Evolutionary conservation across 2,113 vertebrate genomes (phyloP), one percentile per base, ranked within the genome.

Genomic region (Planiliza haematocheilus): DNA sequence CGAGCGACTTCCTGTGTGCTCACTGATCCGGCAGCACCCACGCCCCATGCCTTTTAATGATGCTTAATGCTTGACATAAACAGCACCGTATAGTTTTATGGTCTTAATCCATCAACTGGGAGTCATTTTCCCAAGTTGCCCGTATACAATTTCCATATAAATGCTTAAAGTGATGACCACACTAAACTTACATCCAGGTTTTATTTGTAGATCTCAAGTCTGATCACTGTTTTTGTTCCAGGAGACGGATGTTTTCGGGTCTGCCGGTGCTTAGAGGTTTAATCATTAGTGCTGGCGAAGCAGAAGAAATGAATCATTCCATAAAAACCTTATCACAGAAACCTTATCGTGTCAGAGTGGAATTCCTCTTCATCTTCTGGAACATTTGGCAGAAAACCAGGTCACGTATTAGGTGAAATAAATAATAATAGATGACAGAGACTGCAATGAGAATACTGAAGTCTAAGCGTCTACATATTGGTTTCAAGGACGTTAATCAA

Each of bases 41-140:
- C 10, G 12, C 12, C 45, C 45, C 11, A 20, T 18, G 41, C 49
- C 63, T 64, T 66, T 67, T 51, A 62, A 48, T 67, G 30, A 69
- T 1, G 14, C 42, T 41, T 46, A 14, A 51, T 30, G 24, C 37
- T 70, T 61, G 70, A 77, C 9, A 64, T 17, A 59, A 77, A 67
- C 65, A 64, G 14, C 20, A 24, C 37, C 59, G 58, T 41, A 81
- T 50, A 60, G 48, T 64, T 85, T 87, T 75, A 81, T 70, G 43
- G 34, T 42, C 42, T 12, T 12, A 41, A 52, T 58, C 52, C 48
- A 70, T 86, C 70, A 68, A 18, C 21, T 57, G 8, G 48, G 20
- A 60, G 24, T 24, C 9, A 16, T 70, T 62, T 59, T 45, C 52
- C 1, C 10, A 70, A 58, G 10, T 11, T 49, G 30, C 51, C 34